Evolutionary conservation across 1,140 invertebrate species (phyloP), one percentile per base, ranked within the genome.

Genomic region (Globodera ellingtonae): DNA sequence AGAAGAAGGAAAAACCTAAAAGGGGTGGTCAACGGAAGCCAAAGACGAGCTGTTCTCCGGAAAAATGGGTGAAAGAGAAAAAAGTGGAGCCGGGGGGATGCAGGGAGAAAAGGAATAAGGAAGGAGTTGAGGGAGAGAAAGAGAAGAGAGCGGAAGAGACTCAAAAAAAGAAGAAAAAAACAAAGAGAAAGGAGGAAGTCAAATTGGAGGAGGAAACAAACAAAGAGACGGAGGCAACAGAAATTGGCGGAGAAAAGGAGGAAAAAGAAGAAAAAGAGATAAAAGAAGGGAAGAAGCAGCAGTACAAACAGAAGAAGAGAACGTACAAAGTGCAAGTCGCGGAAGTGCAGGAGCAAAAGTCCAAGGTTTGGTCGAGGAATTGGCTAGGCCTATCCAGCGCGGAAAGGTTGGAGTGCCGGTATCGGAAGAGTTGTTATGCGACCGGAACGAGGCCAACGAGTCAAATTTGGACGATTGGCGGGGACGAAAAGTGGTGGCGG

Each of bases 351-450:
- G 62, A 21, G 18, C 47, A 67, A 76, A 66, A 67, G 48, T 46
- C 62, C 6, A 76, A 76, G 24, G 48, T 65, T 46, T 47, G 35
- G 67, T 9, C 21, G 6, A 24, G 62, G 59, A n/a, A 76, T 46
- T 59, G 67, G 67, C 67, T 15, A 47, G 35, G 67, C 10, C 24
- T 62, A 15, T 62, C 56, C 15, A 62, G 5, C 5, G 46, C 13
- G 35, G 67, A 70, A 70, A 35, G 67, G 21, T 21, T 77, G n/a
- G 75, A 70, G 13, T 82, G 81, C 72, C 82, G 83, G 71, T 82
- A 82, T 66, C 72, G 81, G 46, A 82, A 83, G 72, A 71, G 62
- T 70, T 82, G 81, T 47, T 82, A 82, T 72, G 6, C 44, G 24
- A 83, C 21, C 46, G 81, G 81, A 35, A 35, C 18, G 46, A 47